These are phyloP conservation scores for Polydrusus cervinus DNA, from an alignment of 2,888 invertebrate genomes.

Conservation along the genomic window DNA sequence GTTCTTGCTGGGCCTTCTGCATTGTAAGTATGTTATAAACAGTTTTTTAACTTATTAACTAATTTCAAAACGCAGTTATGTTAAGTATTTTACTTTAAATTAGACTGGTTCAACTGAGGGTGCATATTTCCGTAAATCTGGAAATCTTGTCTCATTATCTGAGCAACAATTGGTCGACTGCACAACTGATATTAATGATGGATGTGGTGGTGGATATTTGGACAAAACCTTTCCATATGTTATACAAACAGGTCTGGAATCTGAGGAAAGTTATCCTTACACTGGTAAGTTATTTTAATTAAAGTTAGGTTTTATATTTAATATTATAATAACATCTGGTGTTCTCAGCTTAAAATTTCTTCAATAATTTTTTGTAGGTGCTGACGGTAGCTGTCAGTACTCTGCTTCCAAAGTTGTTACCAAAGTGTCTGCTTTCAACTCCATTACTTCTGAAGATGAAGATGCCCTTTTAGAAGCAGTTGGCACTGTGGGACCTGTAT, in stretches of 20 bases:
- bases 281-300: conserved; percentile 27
- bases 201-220: conserved; percentile 55
- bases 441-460: conserved; percentile 26
- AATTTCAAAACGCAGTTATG: not conserved
- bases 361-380: not conserved
- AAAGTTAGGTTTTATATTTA: not conserved
- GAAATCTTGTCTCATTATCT: conserved; percentile 52
- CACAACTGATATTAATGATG: conserved; percentile 43
- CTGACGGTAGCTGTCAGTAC: conserved; percentile 44
- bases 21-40: conserved; percentile 48
- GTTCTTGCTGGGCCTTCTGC: conserved; percentile 59
- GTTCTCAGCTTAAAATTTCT: too few species aligned
- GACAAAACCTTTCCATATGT: conserved; percentile 55
- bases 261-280: conserved; percentile 57
- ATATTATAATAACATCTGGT: too few species aligned
- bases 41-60: not conserved
- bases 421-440: conserved; percentile 21
- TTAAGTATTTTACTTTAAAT: not conserved
- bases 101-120: conserved; percentile 57
- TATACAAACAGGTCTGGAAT: conserved; percentile 53
- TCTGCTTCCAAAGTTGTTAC: conserved; percentile 38
- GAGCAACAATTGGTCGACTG: conserved; percentile 59
- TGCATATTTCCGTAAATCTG: conserved; percentile 49
- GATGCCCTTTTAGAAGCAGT: conserved; percentile 39
- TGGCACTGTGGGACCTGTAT: conserved; percentile 44